Percentiles rank a stretch among this genome's conserved stretches.
These are phyloP conservation scores for Regulus satrapa DNA, from an alignment of 2,113 vertebrate genomes.

Conservation along the genomic window DNA sequence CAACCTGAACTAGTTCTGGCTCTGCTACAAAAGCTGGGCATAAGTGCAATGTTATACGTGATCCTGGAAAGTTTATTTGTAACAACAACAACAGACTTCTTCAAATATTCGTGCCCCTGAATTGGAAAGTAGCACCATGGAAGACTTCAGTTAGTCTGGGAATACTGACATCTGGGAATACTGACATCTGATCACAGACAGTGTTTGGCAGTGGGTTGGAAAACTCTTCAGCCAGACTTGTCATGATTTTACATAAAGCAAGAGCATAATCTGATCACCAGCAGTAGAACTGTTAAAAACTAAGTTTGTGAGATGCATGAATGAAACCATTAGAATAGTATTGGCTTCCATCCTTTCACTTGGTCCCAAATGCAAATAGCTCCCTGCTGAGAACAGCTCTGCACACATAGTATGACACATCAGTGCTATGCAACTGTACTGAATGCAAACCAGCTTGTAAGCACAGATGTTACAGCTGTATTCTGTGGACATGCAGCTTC, in stretches of 20 bases:
- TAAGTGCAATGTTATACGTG: neutral
- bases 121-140: neutral
- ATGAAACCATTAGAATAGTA: accelerated
- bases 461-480: neutral
- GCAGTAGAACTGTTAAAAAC: neutral
- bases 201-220: neutral
- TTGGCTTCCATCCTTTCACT: neutral
- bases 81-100: neutral
- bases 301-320: neutral
- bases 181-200: neutral
- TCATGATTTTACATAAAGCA: neutral
- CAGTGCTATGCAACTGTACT: neutral
- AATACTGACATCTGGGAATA: neutral
- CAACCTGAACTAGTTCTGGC: neutral
- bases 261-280: neutral
- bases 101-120: neutral
- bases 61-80: neutral
- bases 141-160: neutral
- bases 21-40: neutral
- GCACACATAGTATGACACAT: neutral
- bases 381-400: neutral
- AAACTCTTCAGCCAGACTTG: neutral
- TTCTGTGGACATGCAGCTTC: neutral
- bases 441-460: neutral
- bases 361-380: neutral